Evolutionary conservation across 23 tunicate species (phyloP).

Genomic region (Trididemnum nubilum): DNA sequence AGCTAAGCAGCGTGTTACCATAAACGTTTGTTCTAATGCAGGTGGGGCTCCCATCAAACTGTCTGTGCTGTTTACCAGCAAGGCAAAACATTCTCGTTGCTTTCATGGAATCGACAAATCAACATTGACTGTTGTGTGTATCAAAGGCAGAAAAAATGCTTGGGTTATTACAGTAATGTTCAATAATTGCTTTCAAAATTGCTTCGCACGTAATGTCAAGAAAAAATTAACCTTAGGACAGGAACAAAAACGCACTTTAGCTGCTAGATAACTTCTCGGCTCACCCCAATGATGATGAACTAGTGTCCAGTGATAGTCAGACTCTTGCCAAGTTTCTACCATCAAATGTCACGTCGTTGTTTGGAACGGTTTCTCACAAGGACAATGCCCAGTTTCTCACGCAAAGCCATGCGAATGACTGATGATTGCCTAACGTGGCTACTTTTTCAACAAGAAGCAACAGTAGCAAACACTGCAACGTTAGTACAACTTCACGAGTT

Average conservation of each 20-base stretch:
- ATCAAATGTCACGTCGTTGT: constrained; percentile 26
- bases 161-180: constrained; percentile 24
- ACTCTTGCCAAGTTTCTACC: constrained; percentile 32
- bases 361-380: neutral
- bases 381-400: constrained; percentile 1
- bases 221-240: constrained; percentile 13
- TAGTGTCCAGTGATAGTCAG: constrained; percentile 31
- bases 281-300: constrained; percentile 35
- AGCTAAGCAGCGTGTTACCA: too few relatives aligned
- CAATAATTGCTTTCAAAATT: constrained; percentile 20
- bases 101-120: too few relatives aligned
- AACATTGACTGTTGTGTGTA: constrained; percentile 18
- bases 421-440: constrained; percentile 3
- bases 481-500: too few relatives aligned
- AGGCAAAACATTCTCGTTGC: constrained; percentile 20
- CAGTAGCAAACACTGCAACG: too few relatives aligned
- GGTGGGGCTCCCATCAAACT: constrained; percentile 8
- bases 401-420: neutral
- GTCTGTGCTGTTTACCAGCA: too few relatives aligned
- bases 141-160: constrained; percentile 21
- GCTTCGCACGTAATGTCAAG: neutral
- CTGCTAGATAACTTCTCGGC: constrained; percentile 36
- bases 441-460: too few relatives aligned
- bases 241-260: constrained; percentile 22
- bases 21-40: constrained; percentile 31